Base-by-base conservation (phyloP, 2,797 vertebrate genomes). In the Paedocypris micromegethes region DNA sequence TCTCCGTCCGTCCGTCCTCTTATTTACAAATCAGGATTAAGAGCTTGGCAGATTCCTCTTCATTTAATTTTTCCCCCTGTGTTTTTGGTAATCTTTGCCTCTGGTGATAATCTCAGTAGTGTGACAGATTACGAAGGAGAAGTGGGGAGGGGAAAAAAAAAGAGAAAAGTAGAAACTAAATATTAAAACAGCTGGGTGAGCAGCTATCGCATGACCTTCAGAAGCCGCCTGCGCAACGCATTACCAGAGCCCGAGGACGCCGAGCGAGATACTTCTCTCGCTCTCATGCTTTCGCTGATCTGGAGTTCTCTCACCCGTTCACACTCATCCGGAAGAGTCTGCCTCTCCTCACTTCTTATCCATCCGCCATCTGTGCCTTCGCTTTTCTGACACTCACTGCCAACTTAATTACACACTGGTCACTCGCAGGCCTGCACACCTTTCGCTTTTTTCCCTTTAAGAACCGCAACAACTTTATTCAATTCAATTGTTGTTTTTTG, bases 161-260 rank as follows among this genome's bases (percentile, higher is more conserved):
- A 56, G 70, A 57, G 63, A 73, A 64, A 80, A 66, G 79, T 68
- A 48, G 66, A 84, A 87, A 79, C 83, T 87, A 82, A 90, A 87
- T 86, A 81, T 85, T 84, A 88, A 90, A 90, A 84, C 89, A 90
- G 86, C 87, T 89, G 89, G 83, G 78, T 76, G 70, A 75, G 77
- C 83, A 85, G 86, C 85, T 83, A 79, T 82, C 77, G 67, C 65
- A 75, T 80, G 83, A 87, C 89, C 87, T 87, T 90, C 86, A 74
- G 84, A 83, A 84, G 79, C 65, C 59, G 84, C 83, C 87, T 89
- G 87, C 73, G 70, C 79, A 87, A 89, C 82, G 73, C 87, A 91
- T 91, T 88, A 90, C 78, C 81, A 52, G 75, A 75, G 80, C 83
- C 84, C 78, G 83, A 74, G 69, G 86, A 87, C 80, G 78, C 85